A percentile compares a stretch with the other conserved stretches of the same genome.
These are phyloP conservation scores for Papilio gigon DNA, from an alignment of 2,888 invertebrate genomes.

Conservation along the genomic window DNA sequence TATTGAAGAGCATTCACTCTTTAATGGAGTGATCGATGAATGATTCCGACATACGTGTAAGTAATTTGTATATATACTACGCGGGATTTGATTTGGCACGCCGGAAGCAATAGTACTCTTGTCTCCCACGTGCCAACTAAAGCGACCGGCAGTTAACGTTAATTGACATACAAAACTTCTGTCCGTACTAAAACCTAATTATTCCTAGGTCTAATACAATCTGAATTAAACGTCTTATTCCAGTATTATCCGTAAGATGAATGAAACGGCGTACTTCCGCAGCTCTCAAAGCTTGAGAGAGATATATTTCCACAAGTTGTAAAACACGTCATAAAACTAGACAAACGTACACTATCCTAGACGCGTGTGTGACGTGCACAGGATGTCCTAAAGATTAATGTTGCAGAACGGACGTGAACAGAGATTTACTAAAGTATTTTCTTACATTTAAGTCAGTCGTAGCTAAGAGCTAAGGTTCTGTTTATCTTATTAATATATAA, in stretches of 20 bases:
- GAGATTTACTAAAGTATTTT: slow-evolving; percentile 5
- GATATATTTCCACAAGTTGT: neutral
- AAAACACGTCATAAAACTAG: slow-evolving; percentile 10
- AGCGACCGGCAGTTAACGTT: too few species aligned
- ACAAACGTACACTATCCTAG: neutral
- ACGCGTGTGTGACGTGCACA: neutral
- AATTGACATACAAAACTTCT: too few species aligned
- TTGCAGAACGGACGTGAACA: slow-evolving; percentile 2
- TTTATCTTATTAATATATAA: neutral
- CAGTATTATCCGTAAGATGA: neutral
- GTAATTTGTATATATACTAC: too few species aligned
- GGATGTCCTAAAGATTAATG: slow-evolving; percentile 8
- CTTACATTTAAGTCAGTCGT: neutral
- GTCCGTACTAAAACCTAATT: too few species aligned
- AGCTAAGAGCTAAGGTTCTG: neutral
- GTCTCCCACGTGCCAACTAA: too few species aligned
- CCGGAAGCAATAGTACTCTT: too few species aligned
- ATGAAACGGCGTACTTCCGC: neutral
- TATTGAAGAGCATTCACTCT: neutral
- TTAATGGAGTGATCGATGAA: neutral
- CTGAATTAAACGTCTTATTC: neutral
- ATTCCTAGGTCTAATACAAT: too few species aligned
- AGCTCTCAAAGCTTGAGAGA: neutral
- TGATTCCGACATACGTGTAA: neutral
- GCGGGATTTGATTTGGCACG: too few species aligned